These are phyloP conservation scores for Bombus breviceps DNA, from an alignment of 1,140 invertebrate genomes.

Conservation along the genomic window DNA sequence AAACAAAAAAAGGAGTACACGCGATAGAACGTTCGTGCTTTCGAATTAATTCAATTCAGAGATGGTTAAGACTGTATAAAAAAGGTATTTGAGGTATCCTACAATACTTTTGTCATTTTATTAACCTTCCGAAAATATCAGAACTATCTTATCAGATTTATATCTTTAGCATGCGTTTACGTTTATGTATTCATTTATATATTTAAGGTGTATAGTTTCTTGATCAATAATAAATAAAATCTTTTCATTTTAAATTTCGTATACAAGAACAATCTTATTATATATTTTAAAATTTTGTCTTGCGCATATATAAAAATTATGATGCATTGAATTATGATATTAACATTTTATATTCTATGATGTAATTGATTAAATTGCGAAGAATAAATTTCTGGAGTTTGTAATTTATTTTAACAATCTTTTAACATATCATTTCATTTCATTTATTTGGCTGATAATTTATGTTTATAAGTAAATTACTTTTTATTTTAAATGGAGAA, in stretches of 20 bases:
- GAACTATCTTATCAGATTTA: conserved; percentile 42
- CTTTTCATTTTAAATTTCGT: conserved; percentile 59
- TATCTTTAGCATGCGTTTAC: conserved; percentile 51
- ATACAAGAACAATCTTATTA: background rate
- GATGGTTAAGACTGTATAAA: conserved; percentile 59
- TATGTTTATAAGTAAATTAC: background rate
- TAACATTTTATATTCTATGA: background rate
- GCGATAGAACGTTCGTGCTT: conserved; percentile 36
- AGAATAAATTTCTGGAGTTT: conserved; percentile 3
- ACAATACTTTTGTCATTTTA: conserved; percentile 48
- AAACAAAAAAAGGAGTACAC: conserved; percentile 2
- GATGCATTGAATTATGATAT: background rate
- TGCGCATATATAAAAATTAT: background rate
- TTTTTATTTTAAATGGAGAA: background rate
- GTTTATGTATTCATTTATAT: conserved; percentile 59
- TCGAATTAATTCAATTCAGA: conserved; percentile 41
- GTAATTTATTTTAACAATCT: background rate
- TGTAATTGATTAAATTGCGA: background rate
- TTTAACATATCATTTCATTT: background rate
- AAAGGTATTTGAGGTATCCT: conserved; percentile 32
- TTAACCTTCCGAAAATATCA: conserved; percentile 30
- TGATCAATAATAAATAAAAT: conserved; percentile 63
- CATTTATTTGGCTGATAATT: background rate
- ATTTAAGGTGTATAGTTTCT: conserved; percentile 65
- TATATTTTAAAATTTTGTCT: background rate